Base-by-base conservation (phyloP, 2,113 vertebrate genomes). In the Columbina picui region DNA sequence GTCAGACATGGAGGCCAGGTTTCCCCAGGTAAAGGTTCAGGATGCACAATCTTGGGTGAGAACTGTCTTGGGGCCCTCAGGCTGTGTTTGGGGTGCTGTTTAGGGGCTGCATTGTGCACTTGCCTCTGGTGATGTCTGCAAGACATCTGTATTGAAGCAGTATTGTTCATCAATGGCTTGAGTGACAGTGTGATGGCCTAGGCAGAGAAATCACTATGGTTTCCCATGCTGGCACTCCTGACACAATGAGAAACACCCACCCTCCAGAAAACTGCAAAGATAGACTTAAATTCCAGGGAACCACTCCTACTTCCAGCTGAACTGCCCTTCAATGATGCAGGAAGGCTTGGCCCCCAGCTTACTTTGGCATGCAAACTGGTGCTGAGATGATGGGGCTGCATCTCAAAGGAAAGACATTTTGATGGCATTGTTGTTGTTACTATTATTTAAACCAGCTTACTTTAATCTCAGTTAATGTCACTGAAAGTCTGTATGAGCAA, bases 361-460 rank as follows among this genome's bases (percentile, higher is more conserved):
- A 29, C 56, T 73, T 25, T 63, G 70, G 47, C 60, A 63, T 30
- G 26, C 0, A 3, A 47, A 52, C 36, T 56, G 67, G 4, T 41
- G 7, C 38, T 21, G 38, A 61, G 43, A 60, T 17, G n/a, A 53
- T 38, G 49, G 41, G n/a, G 38, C 47, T 93, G 18, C 56, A 71
- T 63, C 60, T 65, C 65, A 76, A 59, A 63, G 19, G 38, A 80
- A 65, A 86, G 38, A 73, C 12, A 43, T 86, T 80, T 86, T 87
- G 29, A 32, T 78, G 60, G 69, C 30, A 65, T 80, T 77, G 90
- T 61, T 78, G 22, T 53, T 90, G 90, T 85, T 95, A 92, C 45
- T 85, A 39, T 76, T 86, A 92, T 93, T 93, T 83, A 90, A 90
- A 92, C 5, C 22, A 87, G 57, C 60, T 96, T 80, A 73, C 87